Evolutionary conservation across 1,140 invertebrate genomes (phyloP).

Genomic region (Papilio helenus): DNA sequence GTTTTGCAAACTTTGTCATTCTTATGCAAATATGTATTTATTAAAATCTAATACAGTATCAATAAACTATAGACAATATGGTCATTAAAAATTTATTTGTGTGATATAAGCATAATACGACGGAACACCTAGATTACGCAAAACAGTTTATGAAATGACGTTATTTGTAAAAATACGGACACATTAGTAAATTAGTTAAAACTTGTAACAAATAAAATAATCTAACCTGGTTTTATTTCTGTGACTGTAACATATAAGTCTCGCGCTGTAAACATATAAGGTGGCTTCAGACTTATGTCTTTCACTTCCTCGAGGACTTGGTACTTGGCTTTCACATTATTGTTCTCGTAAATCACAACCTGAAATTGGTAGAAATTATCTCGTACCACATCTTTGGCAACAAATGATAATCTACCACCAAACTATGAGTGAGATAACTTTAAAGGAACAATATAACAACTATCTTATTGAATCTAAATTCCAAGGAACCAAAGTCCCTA

Average conservation of each 20-base stretch:
- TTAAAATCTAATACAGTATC: neutral
- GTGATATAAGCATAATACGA: neutral
- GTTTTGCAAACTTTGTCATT: conserved; percentile 8
- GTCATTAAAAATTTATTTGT: neutral
- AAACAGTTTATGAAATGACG: neutral
- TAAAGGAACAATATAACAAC: too few species aligned
- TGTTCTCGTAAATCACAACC: conserved; percentile 70
- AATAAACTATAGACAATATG: neutral
- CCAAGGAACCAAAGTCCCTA: too few species aligned
- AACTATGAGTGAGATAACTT: too few species aligned
- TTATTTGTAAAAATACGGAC: neutral
- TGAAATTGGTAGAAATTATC: conserved; percentile 48
- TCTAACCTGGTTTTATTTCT: conserved; percentile 69
- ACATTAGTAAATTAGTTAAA: neutral
- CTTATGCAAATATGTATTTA: conserved; percentile 16
- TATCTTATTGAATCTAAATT: too few species aligned
- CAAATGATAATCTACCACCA: too few species aligned
- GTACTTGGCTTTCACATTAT: conserved; percentile 64
- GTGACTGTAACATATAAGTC: conserved; percentile 75
- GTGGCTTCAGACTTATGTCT: conserved; percentile 58
- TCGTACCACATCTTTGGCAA: too few species aligned
- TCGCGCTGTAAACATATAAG: conserved; percentile 72
- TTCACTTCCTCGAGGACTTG: conserved; percentile 77
- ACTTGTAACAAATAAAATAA: neutral
- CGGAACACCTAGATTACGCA: neutral